Evolutionary conservation across 2,113 vertebrate species (phyloP), one percentile per base, ranked within the genome.

Genomic region (Athene cunicularia): DNA sequence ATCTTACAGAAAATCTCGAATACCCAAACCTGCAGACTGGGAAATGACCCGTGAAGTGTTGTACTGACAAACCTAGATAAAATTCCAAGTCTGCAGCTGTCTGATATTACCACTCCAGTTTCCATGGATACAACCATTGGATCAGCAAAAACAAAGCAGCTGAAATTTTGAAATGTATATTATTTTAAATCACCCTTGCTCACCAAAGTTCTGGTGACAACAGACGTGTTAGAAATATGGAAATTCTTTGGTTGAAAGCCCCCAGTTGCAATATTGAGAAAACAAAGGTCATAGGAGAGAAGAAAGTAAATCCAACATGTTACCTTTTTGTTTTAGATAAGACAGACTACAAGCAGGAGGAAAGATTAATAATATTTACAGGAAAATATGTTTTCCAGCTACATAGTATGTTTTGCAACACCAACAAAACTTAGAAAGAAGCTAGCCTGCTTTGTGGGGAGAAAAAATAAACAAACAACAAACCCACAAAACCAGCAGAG

Each of bases 111-210:
- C 67, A 58, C 35, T 83, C 68, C 72, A 90, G 96, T 98, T 97
- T 96, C 98, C 97, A 96, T 97, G 95, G 97, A 95, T 94, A 97
- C 77, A 91, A 75, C 88, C 89, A 94, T 32, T 76, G 70, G 75
- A 86, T 87, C 75, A 64, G 77, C 70, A 88, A 50, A 95, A 94
- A 90, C n/a, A 74, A 86, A 82, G 76, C 43, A 94, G 88, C 11
- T 79, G 80, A 95, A 80, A 83, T 91, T 90, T 93, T 93, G 77
- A 94, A 96, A 94, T 56, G 7, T 80, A 47, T 39, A 43, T 77
- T 89, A 79, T 92, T 87, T 95, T 89, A 86, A 82, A 91, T 94
- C n/a, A 67, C 10, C 7, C 47, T 91, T 71, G 95, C 71, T 82
- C 53, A 67, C 83, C 94, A 86, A 96, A 91, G 90, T 92, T 74